phyloP scores from a whole-genome alignment of 2,797 vertebrate genomes.

The Aeoliscus strigatus region DNA sequence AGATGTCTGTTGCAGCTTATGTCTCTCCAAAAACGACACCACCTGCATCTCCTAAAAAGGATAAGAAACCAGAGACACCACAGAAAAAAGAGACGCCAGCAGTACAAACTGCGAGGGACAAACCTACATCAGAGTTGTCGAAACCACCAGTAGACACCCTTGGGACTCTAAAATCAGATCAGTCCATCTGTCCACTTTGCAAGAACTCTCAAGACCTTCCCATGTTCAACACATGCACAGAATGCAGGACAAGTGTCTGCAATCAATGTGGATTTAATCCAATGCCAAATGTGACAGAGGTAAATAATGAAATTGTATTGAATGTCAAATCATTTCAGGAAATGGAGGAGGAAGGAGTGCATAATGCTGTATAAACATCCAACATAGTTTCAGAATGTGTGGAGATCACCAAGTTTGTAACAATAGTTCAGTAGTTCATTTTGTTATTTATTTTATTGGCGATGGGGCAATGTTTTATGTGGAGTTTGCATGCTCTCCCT shows the following conservation, averaged over 20 bases:
- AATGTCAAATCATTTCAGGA: background rate
- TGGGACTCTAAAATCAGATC: conserved; percentile 32
- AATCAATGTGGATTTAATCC: conserved; percentile 96
- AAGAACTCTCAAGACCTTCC: conserved; percentile 79
- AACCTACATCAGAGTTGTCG: conserved; percentile 24
- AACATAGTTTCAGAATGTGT: no score
- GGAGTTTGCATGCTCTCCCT: no score
- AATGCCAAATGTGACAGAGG: conserved; percentile 73
- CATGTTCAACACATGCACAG: conserved; percentile 88
- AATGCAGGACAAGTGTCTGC: conserved; percentile 87
- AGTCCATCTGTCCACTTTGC: conserved; percentile 82
- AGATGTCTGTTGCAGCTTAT: conserved; percentile 62
- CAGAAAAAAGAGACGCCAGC: conserved; percentile 28
- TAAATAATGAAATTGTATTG: no score
- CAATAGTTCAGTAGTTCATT: no score
- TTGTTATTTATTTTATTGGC: no score
- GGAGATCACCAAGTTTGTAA: no score
- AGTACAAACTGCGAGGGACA: conserved; percentile 38
- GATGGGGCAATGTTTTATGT: no score
- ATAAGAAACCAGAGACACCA: conserved; percentile 45
- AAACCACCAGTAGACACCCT: conserved; percentile 53
- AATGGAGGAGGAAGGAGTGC: background rate
- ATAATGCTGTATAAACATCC: background rate
- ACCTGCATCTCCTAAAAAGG: conserved; percentile 50
- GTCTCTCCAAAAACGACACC: conserved; percentile 62